Conservation (phyloP, 2,113 vertebrate genomes). For the Cinclus cinclus region DNA sequence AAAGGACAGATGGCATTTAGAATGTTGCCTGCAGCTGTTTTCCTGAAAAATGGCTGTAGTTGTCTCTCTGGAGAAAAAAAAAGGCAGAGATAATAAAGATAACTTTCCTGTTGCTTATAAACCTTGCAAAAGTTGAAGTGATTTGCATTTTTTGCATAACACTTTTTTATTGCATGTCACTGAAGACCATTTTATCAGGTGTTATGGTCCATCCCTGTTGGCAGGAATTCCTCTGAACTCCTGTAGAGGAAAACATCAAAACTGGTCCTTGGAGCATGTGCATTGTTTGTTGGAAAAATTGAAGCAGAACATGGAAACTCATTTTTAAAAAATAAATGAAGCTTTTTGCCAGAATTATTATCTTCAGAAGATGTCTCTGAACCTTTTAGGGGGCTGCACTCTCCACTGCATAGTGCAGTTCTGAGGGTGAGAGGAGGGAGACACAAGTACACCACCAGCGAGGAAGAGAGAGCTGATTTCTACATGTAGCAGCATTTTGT, state of each 20-base stretch:
- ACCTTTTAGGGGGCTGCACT: background rate
- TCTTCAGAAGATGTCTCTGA: background rate
- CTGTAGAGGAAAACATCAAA: conserved; percentile 31
- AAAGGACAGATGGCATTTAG: conserved; percentile 51
- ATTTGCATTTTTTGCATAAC: background rate
- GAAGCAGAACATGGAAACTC: conserved; percentile 17
- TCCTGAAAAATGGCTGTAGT: conserved; percentile 40
- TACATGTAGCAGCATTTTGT: conserved; percentile 35
- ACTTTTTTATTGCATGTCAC: conserved; percentile 12
- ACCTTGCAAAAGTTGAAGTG: background rate
- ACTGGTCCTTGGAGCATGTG: background rate
- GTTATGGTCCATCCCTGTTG: conserved; percentile 10
- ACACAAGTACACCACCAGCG: background rate
- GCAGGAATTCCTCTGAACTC: conserved; percentile 17
- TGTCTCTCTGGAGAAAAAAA: conserved; percentile 5
- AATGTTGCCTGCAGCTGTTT: conserved; percentile 40
- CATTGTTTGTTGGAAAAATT: background rate
- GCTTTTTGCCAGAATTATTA: background rate
- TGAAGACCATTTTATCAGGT: conserved; percentile 48
- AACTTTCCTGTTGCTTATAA: conserved; percentile 30
- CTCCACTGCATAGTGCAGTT: background rate
- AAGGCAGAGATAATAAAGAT: background rate
- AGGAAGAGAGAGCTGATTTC: conserved; percentile 12
- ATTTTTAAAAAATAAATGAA: background rate
- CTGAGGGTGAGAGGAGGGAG: background rate